Base-by-base conservation (phyloP, 1,140 invertebrate genomes). In the Brachionus asplanchnoidis region DNA sequence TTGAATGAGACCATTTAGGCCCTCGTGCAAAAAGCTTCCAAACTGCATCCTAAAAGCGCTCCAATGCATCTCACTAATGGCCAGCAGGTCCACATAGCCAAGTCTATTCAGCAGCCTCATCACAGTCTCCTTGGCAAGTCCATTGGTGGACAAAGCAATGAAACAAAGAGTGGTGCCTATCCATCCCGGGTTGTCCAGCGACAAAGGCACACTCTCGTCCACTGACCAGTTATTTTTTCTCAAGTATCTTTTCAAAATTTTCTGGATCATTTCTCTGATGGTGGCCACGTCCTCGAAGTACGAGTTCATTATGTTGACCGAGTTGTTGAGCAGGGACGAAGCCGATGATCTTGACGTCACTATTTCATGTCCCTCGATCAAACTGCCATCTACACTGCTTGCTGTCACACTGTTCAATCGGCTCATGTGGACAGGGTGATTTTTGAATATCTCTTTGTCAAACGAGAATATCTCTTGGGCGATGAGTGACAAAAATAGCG, bases 81-180 rank as follows among this genome's bases (percentile, higher is more conserved):
- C 85, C 28, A 86, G 70, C 20, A 85, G 85, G 17, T 87, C 87
- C 44, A 84, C 82, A 86, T 89, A 90, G 36, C 89, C 88, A 0
- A 66, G 46, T 14, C 23, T 12, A 28, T 85, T 84, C 23, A 90
- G 85, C 9, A 88, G 65, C 14, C 85, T 84, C 14, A 89, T 84
- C 5, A 90, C 82, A 36, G 89, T 87, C 12, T 77, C 73, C 28
- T 87, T 85, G 4, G 84, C 86, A 11, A 90, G 85, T 3, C 89
- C 89, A 53, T 87, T 86, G 23, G 87, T 68, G 8, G 88, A 88
- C 32, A 87, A 79, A 11, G 87, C 87, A 8, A 90, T 85, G 20
- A 90, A 85, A 65, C 88, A 87, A 7, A 90, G 86, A 8, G 87
- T 86, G 75, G 89, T 88, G 8, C 87, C 86, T 11, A 90, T 86